Percentiles rank a stretch among this genome's conserved stretches.
Conservation (phyloP, 1,140 invertebrate species). For the Phymorhynchus buccinoides region DNA sequence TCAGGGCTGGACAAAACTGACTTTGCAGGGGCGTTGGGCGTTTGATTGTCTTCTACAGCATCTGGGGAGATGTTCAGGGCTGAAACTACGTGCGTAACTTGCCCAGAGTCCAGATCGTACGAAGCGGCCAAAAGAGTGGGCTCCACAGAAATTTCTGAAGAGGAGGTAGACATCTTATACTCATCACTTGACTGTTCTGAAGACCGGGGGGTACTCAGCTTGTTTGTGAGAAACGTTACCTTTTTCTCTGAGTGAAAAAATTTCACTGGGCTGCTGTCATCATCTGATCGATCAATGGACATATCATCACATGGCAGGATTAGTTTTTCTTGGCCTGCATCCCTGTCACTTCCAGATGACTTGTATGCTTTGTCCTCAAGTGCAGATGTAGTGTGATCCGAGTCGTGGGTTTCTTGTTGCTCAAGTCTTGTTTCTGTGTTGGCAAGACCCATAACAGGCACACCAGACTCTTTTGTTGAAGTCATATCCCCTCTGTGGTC, state of each 20-base stretch:
- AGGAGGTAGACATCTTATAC: slow-evolving; percentile 69
- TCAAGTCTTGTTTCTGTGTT: slow-evolving; percentile 64
- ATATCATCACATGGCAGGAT: slow-evolving; percentile 64
- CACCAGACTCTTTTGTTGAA: too few relatives aligned
- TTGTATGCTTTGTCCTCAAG: slow-evolving; percentile 64
- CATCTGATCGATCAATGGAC: slow-evolving; percentile 53
- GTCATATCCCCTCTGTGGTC: too few relatives aligned
- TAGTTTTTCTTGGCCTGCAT: slow-evolving; percentile 66
- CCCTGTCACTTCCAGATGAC: slow-evolving; percentile 66
- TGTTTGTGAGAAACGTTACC: slow-evolving; percentile 66
- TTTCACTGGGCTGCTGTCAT: slow-evolving; percentile 52
- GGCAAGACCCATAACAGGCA: slow-evolving; percentile 49
- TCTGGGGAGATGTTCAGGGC: slow-evolving; percentile 71
- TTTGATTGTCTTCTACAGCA: slow-evolving; percentile 67
- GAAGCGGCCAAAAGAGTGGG: slow-evolving; percentile 71
- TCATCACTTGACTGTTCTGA: slow-evolving; percentile 64
- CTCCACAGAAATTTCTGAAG: slow-evolving; percentile 68
- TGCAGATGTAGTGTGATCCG: slow-evolving; percentile 61
- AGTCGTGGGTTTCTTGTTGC: slow-evolving; percentile 61
- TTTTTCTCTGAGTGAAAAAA: slow-evolving; percentile 54
- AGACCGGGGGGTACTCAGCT: slow-evolving; percentile 36
- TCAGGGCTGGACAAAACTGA: slow-evolving; percentile 71
- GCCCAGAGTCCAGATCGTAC: slow-evolving; percentile 71
- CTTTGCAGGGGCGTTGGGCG: slow-evolving; percentile 61
- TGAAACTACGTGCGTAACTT: slow-evolving; percentile 69